Evolutionary conservation across 2,888 invertebrate genomes (phyloP), one percentile per base, ranked within the genome.

Genomic region (Lordiphosa andalusiaca): DNA sequence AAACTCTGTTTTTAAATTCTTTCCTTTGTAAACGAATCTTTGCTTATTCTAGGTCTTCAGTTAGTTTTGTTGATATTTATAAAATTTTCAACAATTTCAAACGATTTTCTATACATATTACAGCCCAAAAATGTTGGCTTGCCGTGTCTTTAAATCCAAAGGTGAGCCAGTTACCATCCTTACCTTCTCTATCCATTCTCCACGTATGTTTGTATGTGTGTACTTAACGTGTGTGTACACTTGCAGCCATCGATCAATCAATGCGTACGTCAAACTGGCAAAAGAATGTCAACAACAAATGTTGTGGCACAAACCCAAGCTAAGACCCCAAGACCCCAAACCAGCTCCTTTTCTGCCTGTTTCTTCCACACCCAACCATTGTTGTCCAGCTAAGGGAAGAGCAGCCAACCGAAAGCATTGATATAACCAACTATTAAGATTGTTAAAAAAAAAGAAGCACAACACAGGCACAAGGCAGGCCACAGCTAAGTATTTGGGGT

Each of bases 241-340:
- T 60, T 52, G 25, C 53, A 60, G 56, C 67, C 66, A 71, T 71
- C 69, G 59, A 74, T 69, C 71, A 68, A 82, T 70, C 70, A 81
- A 67, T 76, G 77, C 71, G 67, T 68, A 50, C 33, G 68, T 76
- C 82, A 76, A 30, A 69, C 47, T 56, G 56, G 44, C 54, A 49
- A 57, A 60, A 56, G 41, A 84, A 81, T 68, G 73, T 69, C 81
- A 76, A 44, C 67, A 61, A 67, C 72, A 75, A 72, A 75, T 75
- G 75, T 58, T 67, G 60, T 61, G 56, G 38, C 55, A 40, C 33
- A 59, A 51, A 44, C 35, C 25, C 39, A 33, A 38, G n/a, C 13
- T 6, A 21, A 21, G 7, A 46, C 10, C 19, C 19, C 3, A 44
- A 35, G 12, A 12, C 16, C 16, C 16, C 6, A 41, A 36, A n/a